These are phyloP conservation scores for Vimba vimba DNA, from an alignment of 2,113 vertebrate species.

Conservation along the genomic window DNA sequence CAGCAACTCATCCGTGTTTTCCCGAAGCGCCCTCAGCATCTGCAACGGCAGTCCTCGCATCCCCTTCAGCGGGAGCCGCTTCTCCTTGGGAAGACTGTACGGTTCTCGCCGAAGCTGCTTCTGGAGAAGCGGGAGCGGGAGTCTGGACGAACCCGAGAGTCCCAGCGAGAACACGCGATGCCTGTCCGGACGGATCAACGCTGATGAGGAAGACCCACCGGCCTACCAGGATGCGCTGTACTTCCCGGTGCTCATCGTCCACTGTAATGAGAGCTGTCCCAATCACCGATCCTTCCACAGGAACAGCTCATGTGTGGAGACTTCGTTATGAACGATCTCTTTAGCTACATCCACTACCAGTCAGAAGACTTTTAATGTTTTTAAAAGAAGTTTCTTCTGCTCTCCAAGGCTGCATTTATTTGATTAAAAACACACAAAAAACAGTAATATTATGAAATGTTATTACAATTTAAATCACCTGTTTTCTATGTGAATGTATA, in stretches of 20 bases:
- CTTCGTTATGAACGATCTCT: constrained; percentile 84
- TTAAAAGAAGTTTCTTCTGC: too few species aligned
- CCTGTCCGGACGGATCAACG: constrained; percentile 83
- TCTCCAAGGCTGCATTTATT: too few species aligned
- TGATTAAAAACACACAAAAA: too few species aligned
- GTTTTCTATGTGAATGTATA: too few species aligned
- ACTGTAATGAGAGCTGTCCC: constrained; percentile 93
- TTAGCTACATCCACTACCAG: too few species aligned
- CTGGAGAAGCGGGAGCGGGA: constrained; percentile 81
- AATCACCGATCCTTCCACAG: constrained; percentile 92
- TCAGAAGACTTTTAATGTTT: too few species aligned
- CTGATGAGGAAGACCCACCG: constrained; percentile 86
- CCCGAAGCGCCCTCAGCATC: constrained; percentile 93
- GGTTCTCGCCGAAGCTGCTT: constrained; percentile 93
- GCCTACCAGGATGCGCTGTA: constrained; percentile 93
- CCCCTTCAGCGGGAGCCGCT: constrained; percentile 88
- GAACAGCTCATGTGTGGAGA: constrained; percentile 93
- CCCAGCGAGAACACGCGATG: constrained; percentile 89
- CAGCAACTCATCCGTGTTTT: constrained; percentile 97
- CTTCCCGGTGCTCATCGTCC: constrained; percentile 93
- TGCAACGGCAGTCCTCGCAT: constrained; percentile 87
- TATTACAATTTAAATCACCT: too few species aligned
- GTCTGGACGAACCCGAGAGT: constrained; percentile 87
- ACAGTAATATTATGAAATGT: too few species aligned
- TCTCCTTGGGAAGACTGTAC: constrained; percentile 88